These are phyloP conservation scores for Penaeus indicus DNA, from an alignment of 1,140 invertebrate species.

Conservation along the genomic window DNA sequence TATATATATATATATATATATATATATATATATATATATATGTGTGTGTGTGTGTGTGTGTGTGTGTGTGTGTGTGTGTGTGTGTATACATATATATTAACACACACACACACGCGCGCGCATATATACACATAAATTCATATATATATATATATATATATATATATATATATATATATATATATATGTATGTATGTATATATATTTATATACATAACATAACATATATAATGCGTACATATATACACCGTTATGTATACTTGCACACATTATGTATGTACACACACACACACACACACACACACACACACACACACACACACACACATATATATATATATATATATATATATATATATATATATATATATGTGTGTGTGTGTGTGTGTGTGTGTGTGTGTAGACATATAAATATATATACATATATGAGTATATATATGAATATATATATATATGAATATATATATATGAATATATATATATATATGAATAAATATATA, in stretches of 20 bases:
- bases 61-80: no score
- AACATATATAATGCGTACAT: neutral
- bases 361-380: constrained; percentile 16
- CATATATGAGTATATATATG: neutral
- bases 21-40: no score
- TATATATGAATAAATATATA: neutral
- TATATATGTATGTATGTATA: constrained; percentile 3
- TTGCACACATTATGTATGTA: neutral
- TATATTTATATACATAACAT: constrained; percentile 3
- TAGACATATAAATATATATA: neutral
- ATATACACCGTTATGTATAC: neutral
- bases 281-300: neutral
- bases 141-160: neutral
- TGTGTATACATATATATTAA: no score
- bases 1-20: no score
- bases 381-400: neutral
- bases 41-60: no score
- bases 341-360: constrained; percentile 23
- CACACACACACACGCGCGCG: no score
- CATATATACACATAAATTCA: no score
- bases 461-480: neutral
- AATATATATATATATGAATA: neutral
- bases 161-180: neutral
- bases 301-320: neutral
- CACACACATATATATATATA: constrained; percentile 12